Conservation (phyloP, 1,140 invertebrate species). For the Melanaphis sacchari region DNA sequence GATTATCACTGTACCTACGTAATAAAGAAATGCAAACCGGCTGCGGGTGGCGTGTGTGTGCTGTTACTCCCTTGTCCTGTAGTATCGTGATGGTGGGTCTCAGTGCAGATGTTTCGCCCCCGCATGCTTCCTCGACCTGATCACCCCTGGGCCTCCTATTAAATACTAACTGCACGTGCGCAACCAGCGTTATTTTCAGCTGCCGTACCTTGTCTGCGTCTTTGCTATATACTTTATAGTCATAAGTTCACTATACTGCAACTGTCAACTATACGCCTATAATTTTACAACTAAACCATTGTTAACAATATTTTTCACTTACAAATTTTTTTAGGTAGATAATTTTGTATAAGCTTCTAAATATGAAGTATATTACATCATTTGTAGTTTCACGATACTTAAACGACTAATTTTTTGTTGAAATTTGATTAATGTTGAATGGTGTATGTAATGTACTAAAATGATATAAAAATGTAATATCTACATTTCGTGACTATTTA, state of each 20-base stretch:
- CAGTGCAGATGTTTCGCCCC: slow-evolving; percentile 54
- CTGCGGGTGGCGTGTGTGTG: background rate
- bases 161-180: background rate
- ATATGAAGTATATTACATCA: background rate
- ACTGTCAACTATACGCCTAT: background rate
- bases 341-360: background rate
- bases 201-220: background rate
- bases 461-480: background rate
- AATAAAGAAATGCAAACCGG: slow-evolving; percentile 26
- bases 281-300: background rate
- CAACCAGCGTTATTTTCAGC: slow-evolving; percentile 51
- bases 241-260: background rate
- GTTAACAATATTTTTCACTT: background rate
- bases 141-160: background rate
- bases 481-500: background rate
- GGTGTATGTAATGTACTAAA: background rate
- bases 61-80: background rate
- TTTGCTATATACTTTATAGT: no score
- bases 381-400: background rate
- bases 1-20: background rate
- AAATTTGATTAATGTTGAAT: background rate
- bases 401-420: background rate
- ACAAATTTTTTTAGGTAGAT: background rate
- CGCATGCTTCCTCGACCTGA: slow-evolving; percentile 64
- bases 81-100: background rate